Evolutionary conservation across 2,797 vertebrate genomes (phyloP).

Genomic region (Catostomus latipinnis): DNA sequence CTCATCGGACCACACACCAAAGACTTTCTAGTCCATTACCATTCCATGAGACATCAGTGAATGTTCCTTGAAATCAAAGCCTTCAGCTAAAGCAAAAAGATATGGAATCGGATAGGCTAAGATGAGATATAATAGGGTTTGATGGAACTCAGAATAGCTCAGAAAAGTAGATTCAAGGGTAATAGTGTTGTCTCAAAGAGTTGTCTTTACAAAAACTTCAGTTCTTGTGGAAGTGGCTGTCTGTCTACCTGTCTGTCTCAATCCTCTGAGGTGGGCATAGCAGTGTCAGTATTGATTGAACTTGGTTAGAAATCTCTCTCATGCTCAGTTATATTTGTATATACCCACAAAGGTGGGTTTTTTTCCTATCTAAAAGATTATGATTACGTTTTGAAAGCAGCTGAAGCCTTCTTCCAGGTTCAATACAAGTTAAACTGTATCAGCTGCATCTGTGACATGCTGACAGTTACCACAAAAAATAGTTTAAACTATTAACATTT

Average conservation of each 20-base stretch:
- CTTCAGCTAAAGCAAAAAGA: not conserved
- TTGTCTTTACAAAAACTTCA: not conserved
- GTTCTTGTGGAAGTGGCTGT: not conserved
- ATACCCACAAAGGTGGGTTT: not conserved
- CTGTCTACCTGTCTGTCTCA: not conserved
- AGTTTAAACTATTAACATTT: too few species aligned
- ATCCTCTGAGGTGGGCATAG: not conserved
- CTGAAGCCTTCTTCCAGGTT: not conserved
- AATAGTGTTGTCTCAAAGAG: not conserved
- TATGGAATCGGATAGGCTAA: not conserved
- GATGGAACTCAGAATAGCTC: not conserved
- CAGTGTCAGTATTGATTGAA: conserved; percentile 1
- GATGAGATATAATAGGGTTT: not conserved
- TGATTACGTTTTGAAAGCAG: not conserved
- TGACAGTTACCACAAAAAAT: too few species aligned
- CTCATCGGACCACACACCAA: not conserved
- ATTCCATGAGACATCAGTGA: not conserved
- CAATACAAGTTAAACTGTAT: too few species aligned
- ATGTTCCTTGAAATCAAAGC: not conserved
- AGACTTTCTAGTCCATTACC: not conserved
- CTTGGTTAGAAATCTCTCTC: not conserved
- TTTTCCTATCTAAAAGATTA: not conserved
- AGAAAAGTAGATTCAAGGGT: not conserved
- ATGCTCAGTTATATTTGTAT: not conserved
- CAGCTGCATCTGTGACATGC: too few species aligned